Base-by-base conservation (phyloP, 2,888 invertebrate genomes). In the Aleiodes leptofemur region DNA sequence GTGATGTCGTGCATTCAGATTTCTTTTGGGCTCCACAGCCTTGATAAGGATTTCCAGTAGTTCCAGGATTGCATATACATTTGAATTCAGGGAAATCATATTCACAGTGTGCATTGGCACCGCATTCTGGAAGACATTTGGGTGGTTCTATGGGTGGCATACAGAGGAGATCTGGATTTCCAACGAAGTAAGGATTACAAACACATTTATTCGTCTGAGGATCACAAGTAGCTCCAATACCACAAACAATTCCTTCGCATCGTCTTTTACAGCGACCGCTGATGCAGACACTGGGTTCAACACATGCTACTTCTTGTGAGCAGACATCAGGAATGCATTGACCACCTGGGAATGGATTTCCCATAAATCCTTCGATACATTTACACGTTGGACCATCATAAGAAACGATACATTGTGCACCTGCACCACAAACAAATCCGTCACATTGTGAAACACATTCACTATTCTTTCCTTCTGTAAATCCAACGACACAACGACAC, bases 291-390 rank as follows among this genome's bases (percentile, higher is more conserved):
- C 95, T 93, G 0, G 96, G 95, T 68, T 94, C 93, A 43, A 93
- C 93, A 83, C 97, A 97, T 0, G 96, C 95, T 70, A 94, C 91
- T 0, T 93, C 92, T 3, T 94, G 91, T 0, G 96, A 96, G 88
- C 97, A 97, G 71, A 96, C 91, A 89, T 97, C 97, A 70, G 95
- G 94, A 72, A 92, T 91, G 86, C 97, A 97, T 72, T 92, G 92
- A 53, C 97, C 97, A 34, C 97, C 97, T 0, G 97, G 96, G 91
- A 97, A 97, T 7, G 97, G 97, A 90, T 97, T 97, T 23, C 97
- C 97, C 74, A 94, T 92, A 88, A 94, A 95, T 64, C 96, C 96
- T 87, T 96, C 95, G 2, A 94, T 93, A 85, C 97, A 97, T 86
- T 96, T 95, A 87, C 97, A 97, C 5, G 96, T 96, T 14, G 96